Evolutionary conservation across 1,140 invertebrate species (phyloP), one percentile per base, ranked within the genome.

Genomic region (Psix sp.): DNA sequence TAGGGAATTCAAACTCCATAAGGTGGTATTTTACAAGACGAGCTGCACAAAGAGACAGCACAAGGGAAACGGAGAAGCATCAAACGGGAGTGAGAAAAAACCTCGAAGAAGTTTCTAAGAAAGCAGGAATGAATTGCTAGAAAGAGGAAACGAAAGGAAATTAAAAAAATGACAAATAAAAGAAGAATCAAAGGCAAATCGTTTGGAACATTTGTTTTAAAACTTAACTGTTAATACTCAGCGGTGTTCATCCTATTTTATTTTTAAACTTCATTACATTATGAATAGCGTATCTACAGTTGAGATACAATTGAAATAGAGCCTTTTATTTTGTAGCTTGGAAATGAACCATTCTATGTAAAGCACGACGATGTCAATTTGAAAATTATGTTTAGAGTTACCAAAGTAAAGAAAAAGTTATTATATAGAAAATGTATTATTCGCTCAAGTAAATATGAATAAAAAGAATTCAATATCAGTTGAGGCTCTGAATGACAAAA

Each of bases 401-500:
- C 42, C 43, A 49, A 43, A 16, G 16, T 33, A 51, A 17, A 11
- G 4, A 0, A 42, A 21, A 21, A 42, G 33, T 46, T 31, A 40
- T 51, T 17, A 43, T 51, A 51, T 42, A 62, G 43, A 29, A 63
- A 36, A 56, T 43, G 31, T 39, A 29, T 51, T 51, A 43, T 35
- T 43, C 43, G 24, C 38, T 21, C 51, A 51, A 24, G 18, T 62
- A 43, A 62, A 62, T 62, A 45, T 62, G 38, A n/a, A n/a, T n/a
- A n/a, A 36, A 51, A 62, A 29, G 46, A 62, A 51, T 51, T 62
- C 59, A 43, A 51, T 62, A 62, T 35, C 29, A 29, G 5, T 29
- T n/a, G 35, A 59, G 42, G 56, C 40, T 59, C 33, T 42, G 17
- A 49, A 60, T 60, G 56, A 60, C 40, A 60, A 60, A 39, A 48